phyloP scores from a whole-genome alignment of 2,888 invertebrate genomes.

The Leucophora obtusa region DNA sequence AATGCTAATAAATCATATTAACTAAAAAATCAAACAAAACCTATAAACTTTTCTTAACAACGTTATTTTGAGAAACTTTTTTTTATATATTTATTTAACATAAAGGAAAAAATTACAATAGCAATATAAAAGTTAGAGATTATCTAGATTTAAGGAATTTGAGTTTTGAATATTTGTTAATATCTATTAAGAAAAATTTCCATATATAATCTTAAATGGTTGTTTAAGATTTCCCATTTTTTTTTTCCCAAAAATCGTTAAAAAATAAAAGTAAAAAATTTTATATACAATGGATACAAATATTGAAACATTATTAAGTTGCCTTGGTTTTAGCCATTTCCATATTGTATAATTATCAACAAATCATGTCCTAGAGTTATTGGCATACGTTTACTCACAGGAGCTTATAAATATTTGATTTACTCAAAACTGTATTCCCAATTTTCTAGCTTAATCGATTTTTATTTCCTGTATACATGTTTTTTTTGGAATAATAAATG shows the following conservation, averaged over 20 bases:
- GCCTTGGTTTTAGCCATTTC: too few relatives aligned
- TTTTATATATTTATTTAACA: neutral
- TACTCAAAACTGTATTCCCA: neutral
- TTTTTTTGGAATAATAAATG: constrained; percentile 37
- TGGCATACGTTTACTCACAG: too few relatives aligned
- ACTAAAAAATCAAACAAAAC: constrained; percentile 29
- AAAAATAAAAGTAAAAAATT: too few relatives aligned
- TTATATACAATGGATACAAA: too few relatives aligned
- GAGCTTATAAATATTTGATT: too few relatives aligned
- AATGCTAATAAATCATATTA: constrained; percentile 46
- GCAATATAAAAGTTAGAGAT: neutral
- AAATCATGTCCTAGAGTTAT: too few relatives aligned
- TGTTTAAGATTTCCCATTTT: too few relatives aligned
- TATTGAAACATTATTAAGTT: too few relatives aligned
- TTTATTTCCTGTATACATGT: constrained; percentile 29
- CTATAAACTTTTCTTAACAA: constrained; percentile 23
- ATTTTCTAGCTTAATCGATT: constrained; percentile 31
- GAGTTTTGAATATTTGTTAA: neutral
- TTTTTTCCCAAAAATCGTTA: too few relatives aligned
- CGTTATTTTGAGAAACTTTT: constrained; percentile 25
- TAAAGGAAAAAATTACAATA: neutral
- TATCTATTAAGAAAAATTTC: too few relatives aligned
- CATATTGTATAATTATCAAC: too few relatives aligned
- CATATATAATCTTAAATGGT: too few relatives aligned
- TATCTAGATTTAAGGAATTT: neutral